Evolutionary conservation across 2,113 vertebrate genomes (phyloP), one percentile per base, ranked within the genome.

Genomic region (Malurus cyaneus): DNA sequence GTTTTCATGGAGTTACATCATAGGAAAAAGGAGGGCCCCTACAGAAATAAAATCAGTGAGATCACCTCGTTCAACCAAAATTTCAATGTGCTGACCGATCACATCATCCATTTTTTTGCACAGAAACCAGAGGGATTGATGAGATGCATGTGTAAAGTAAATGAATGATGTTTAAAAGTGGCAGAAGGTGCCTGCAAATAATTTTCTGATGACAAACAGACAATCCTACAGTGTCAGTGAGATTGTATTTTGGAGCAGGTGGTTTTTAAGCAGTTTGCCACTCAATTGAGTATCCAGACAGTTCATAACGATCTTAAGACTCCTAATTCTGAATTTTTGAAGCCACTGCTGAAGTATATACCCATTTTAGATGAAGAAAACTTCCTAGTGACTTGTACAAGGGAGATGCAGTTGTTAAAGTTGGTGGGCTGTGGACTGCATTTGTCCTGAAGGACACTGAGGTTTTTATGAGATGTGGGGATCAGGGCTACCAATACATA

Each of bases 361-460:
- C 16, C 15, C 57, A 47, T 50, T 28, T 47, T 72, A 83, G 62
- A 39, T 72, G 41, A 57, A 76, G 39, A 44, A 82, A 39, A 50
- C 41, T 83, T 64, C 16, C 9, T 64, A 18, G 49, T 47, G 31
- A 47, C 31, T 21, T 41, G 6, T 44, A 25, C 50, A 47, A 44
- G 67, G 12, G 32, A 64, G 18, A 34, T 67, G 42, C 15, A 69
- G 32, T 12, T 72, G 11, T 53, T 92, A 36, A 5, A 16, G 19
- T 69, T 64, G 26, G 15, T 54, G 44, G 26, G 19, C 59, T 74
- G 14, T 46, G 44, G 8, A 36, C 44, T 83, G n/a, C 24, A 9
- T 77, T 83, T 72, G 12, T 83, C n/a, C 18, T 0, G 0, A 57
- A 80, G 64, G 15, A 64, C 6, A 4, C 3, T 4, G 23, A 6